Evolutionary conservation across 2,113 vertebrate species (phyloP).

Genomic region (Leptosomus discolor): DNA sequence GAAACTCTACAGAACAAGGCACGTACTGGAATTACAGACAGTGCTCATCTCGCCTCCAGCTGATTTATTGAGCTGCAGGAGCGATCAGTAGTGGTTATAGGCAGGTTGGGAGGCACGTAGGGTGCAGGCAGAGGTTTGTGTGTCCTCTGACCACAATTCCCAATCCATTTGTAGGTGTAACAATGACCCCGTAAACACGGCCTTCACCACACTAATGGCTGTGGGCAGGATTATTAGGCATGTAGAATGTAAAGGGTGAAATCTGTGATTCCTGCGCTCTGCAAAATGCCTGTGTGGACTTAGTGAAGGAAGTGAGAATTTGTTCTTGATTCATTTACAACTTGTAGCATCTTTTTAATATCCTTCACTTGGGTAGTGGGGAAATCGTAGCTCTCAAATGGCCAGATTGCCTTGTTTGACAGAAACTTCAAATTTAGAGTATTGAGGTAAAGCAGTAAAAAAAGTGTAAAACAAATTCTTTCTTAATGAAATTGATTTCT

Average conservation of each 20-base stretch:
- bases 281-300: background rate
- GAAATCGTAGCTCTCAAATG: background rate
- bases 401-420: background rate
- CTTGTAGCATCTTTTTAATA: background rate
- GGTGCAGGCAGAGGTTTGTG: background rate
- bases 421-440: constrained; percentile 4
- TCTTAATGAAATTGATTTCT: background rate
- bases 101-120: rapidly evolving
- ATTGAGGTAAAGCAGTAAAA: background rate
- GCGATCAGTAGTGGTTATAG: background rate
- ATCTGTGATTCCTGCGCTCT: background rate
- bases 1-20: background rate
- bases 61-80: background rate
- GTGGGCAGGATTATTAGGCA: background rate
- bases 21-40: background rate
- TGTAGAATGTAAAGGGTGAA: background rate
- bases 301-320: background rate
- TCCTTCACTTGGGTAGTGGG: background rate
- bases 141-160: background rate
- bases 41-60: background rate
- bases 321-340: background rate
- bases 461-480: background rate
- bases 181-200: background rate
- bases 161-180: background rate
- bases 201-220: background rate